phyloP scores from a whole-genome alignment of 2,888 invertebrate genomes.

The Drosophila austrosaltans region DNA sequence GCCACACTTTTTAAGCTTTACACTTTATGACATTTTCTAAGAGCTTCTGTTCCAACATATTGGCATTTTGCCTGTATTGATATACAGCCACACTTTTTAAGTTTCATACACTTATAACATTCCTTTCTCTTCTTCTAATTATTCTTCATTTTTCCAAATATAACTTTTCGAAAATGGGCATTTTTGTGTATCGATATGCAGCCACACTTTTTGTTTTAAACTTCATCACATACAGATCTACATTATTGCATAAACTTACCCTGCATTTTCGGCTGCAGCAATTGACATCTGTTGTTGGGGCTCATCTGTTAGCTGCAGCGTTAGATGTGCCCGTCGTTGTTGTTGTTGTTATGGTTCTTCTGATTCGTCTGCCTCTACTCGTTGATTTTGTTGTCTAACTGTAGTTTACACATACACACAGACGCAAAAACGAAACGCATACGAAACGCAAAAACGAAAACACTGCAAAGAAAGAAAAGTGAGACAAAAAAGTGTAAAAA shows the following conservation, averaged over 20 bases:
- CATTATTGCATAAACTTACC: conserved; percentile 74
- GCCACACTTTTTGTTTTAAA: not conserved
- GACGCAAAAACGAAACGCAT: conserved; percentile 47
- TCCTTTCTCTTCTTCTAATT: too few species aligned
- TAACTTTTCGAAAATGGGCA: not conserved
- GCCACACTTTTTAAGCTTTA: not conserved
- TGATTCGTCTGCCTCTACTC: conserved; percentile 17
- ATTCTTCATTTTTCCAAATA: too few species aligned
- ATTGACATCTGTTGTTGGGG: conserved; percentile 84
- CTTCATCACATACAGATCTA: not conserved
- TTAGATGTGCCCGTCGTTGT: conserved; percentile 81
- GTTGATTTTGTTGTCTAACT: conserved; percentile 49
- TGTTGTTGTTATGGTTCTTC: conserved; percentile 43
- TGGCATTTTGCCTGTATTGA: too few species aligned
- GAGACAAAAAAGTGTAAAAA: conserved; percentile 11
- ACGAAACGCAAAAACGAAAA: conserved; percentile 61
- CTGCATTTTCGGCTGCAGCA: conserved; percentile 84
- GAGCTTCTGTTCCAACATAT: too few species aligned
- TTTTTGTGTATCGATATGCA: not conserved
- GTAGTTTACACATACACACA: conserved; percentile 43
- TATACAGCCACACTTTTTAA: too few species aligned
- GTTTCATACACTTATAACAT: too few species aligned
- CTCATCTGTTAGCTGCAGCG: conserved; percentile 84
- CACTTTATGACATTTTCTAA: too few species aligned
- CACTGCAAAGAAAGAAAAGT: conserved; percentile 55